These are phyloP conservation scores for Polypterus bichir DNA, from an alignment of 2,113 vertebrate species.

Conservation along the genomic window DNA sequence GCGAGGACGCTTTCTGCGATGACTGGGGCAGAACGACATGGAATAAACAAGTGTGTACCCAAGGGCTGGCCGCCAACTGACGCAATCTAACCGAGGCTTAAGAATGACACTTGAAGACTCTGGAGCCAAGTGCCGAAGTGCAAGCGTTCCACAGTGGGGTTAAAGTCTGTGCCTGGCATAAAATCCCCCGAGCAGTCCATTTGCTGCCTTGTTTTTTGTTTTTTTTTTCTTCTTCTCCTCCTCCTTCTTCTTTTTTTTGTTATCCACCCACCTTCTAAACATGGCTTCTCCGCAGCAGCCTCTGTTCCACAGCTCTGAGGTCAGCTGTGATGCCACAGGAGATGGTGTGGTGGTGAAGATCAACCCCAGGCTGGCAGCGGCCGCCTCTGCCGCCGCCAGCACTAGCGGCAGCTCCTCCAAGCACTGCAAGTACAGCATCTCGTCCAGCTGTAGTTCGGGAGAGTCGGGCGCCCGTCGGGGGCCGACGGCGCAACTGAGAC, in stretches of 20 bases:
- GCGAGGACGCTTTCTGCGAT: too few relatives aligned
- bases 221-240: neutral
- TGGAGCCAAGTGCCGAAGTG: neutral
- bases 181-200: neutral
- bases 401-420: slow-evolving; percentile 46
- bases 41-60: too few relatives aligned
- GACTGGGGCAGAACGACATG: too few relatives aligned
- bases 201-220: neutral
- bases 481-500: slow-evolving; percentile 34
- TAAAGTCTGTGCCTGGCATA: neutral
- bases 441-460: slow-evolving; percentile 85
- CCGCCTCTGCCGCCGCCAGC: slow-evolving; percentile 34
- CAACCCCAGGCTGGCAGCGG: slow-evolving; percentile 52
- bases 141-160: slow-evolving; percentile 10
- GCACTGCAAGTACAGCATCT: slow-evolving; percentile 86
- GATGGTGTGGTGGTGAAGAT: slow-evolving; percentile 75
- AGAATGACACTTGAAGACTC: slow-evolving; percentile 10
- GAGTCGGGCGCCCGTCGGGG: slow-evolving; percentile 60
- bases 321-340: slow-evolving; percentile 78
- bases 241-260: neutral
- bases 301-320: slow-evolving; percentile 78
- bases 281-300: slow-evolving; percentile 83
- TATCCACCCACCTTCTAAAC: slow-evolving; percentile 23
- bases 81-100: slow-evolving; percentile 10
- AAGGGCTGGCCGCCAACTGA: too few relatives aligned